Evolutionary conservation across 1,140 invertebrate genomes (phyloP), one percentile per base, ranked within the genome.

Genomic region (Aphis craccivora): DNA sequence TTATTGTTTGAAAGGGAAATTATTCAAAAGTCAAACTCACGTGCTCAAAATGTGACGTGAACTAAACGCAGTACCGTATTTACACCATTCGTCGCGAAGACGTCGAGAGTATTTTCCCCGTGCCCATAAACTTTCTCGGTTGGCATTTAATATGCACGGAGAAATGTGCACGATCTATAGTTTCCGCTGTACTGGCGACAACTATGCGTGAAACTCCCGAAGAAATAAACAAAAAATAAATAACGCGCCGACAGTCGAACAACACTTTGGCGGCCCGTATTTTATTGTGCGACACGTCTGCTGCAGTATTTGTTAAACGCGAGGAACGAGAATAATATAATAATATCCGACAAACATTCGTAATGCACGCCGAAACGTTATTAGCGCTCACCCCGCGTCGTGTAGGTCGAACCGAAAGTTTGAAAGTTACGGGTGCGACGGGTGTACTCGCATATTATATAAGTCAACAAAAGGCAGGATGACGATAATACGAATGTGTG

Each of bases 291-390:
- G 37, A 30, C 84, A 76, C n/a, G 60, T 76, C 60, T n/a, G 60
- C 60, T n/a, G 84, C 84, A 87, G 40, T 76, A 43, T 87, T 87
- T 87, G 84, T n/a, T 45, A 87, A 87, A 30, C 40, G 43, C 84
- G 25, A 48, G 40, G 48, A 76, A 76, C 14, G 43, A 87, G 25
- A 45, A 87, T 30, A 87, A 48, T 45, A 43, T 25, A 43, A 86
- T 45, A n/a, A 40, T 40, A 40, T 40, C 11, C 22, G 40, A 40
- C 22, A 84, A 84, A 84, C 37, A 40, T 76, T 84, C 81, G 81
- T 22, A 84, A 25, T 23, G 35, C 35, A 30, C 30, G 60, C 14
- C 14, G 60, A n/a, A 76, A 84, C 8, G 37, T 84, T 84, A 84
- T 84, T 43, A 23, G 8, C 37, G 37, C 6, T n/a, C 4, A 53